phyloP scores from a whole-genome alignment of 2,888 invertebrate species.

The Strigamia crassipes region DNA sequence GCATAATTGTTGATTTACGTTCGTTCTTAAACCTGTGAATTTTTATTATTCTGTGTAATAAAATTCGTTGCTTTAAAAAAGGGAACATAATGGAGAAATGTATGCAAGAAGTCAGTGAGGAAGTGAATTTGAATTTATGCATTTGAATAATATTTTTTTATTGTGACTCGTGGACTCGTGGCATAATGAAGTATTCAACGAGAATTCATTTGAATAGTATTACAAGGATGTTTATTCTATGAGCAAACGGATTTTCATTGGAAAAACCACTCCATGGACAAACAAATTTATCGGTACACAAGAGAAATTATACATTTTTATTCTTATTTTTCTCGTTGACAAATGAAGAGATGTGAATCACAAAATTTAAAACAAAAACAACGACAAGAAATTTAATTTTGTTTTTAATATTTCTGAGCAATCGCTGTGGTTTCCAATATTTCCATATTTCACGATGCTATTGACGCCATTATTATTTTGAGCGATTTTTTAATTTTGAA shows the following conservation, averaged over 20 bases:
- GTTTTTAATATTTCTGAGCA: too few species aligned
- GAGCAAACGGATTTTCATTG: neutral
- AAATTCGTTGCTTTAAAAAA: neutral
- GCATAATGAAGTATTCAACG: conserved; percentile 1
- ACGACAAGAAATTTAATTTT: too few species aligned
- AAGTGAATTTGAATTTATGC: neutral
- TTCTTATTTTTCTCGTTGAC: too few species aligned
- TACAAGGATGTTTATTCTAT: conserved; percentile 17
- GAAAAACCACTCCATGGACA: conserved; percentile 19
- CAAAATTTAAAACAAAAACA: too few species aligned
- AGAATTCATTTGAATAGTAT: conserved; percentile 19
- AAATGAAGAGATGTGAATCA: too few species aligned
- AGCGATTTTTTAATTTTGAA: too few species aligned
- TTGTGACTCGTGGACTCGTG: neutral
- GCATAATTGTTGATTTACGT: conserved; percentile 5
- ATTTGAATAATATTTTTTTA: neutral
- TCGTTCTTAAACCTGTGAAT: neutral
- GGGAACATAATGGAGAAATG: neutral
- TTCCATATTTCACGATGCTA: too few species aligned
- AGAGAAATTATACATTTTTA: neutral
- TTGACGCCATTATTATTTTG: too few species aligned
- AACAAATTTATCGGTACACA: neutral
- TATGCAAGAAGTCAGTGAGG: neutral
- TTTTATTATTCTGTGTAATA: neutral
- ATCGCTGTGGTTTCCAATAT: too few species aligned